These are phyloP conservation scores for Autographa gamma DNA, from an alignment of 2,888 invertebrate genomes.

Conservation along the genomic window DNA sequence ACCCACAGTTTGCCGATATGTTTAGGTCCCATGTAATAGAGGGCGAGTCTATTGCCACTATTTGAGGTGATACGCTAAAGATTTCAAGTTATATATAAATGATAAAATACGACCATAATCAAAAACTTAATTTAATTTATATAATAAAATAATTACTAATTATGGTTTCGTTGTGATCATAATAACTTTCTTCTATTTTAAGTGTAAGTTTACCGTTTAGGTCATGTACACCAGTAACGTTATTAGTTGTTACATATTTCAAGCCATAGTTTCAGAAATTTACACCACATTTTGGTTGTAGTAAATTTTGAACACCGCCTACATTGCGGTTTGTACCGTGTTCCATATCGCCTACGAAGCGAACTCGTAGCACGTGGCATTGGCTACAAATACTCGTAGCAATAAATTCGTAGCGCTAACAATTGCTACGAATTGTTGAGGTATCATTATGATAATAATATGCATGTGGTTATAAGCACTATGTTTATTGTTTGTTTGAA, in stretches of 20 bases:
- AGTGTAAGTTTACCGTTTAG: background rate
- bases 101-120: too few species aligned
- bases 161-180: background rate
- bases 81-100: too few species aligned
- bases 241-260: constrained; percentile 23
- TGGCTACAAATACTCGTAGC: constrained; percentile 37
- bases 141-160: background rate
- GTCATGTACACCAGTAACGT: background rate
- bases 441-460: constrained; percentile 14
- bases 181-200: background rate
- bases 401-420: constrained; percentile 12
- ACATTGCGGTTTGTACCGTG: constrained; percentile 32
- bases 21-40: too few species aligned
- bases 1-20: too few species aligned
- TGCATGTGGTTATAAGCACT: background rate
- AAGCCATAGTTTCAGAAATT: constrained; percentile 35
- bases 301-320: constrained; percentile 38
- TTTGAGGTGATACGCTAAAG: too few species aligned
- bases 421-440: constrained; percentile 16
- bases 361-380: constrained; percentile 37
- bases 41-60: too few species aligned
- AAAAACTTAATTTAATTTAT: too few species aligned
- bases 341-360: constrained; percentile 35
- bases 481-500: background rate
- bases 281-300: constrained; percentile 35